Conservation (phyloP, 1,140 invertebrate species). For the Drosophila baimaii region DNA sequence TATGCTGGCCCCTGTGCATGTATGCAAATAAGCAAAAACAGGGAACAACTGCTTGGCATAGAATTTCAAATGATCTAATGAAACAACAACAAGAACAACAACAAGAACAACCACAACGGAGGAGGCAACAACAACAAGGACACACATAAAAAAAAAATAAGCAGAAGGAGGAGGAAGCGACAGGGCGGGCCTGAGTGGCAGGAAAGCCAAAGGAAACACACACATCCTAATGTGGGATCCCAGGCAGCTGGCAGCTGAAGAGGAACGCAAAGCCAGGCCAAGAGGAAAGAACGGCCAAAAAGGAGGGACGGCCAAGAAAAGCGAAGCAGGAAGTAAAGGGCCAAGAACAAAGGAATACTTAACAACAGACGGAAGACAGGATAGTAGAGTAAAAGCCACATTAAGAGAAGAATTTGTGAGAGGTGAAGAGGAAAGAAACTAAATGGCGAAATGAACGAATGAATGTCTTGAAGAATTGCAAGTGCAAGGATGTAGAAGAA, state of each 20-base stretch:
- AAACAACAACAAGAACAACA: constrained; percentile 50
- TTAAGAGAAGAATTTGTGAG: constrained; percentile 3
- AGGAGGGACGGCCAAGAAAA: not conserved
- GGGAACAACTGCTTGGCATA: constrained; percentile 66
- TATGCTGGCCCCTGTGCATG: constrained; percentile 41
- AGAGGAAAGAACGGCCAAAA: not conserved
- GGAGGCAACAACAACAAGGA: constrained; percentile 37
- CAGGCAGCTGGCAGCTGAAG: not conserved
- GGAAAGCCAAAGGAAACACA: constrained; percentile 32
- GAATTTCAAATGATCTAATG: constrained; percentile 78
- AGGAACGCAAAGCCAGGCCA: not conserved
- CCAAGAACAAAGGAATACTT: constrained; percentile 2
- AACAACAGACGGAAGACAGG: not conserved
- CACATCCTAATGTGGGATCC: constrained; percentile 16
- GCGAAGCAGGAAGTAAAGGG: not conserved
- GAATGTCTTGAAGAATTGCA: not conserved
- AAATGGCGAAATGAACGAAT: not conserved
- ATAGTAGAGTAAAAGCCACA: not conserved
- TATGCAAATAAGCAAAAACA: constrained; percentile 69
- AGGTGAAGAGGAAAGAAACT: not conserved
- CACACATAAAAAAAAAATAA: constrained; percentile 46
- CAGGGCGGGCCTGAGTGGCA: constrained; percentile 21
- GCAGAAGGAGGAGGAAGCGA: constrained; percentile 9
- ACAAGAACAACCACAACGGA: no score
- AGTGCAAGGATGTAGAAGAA: not conserved